Evolutionary conservation across 1,140 invertebrate genomes (phyloP).

Genomic region (Caenorhabditis briggsae): DNA sequence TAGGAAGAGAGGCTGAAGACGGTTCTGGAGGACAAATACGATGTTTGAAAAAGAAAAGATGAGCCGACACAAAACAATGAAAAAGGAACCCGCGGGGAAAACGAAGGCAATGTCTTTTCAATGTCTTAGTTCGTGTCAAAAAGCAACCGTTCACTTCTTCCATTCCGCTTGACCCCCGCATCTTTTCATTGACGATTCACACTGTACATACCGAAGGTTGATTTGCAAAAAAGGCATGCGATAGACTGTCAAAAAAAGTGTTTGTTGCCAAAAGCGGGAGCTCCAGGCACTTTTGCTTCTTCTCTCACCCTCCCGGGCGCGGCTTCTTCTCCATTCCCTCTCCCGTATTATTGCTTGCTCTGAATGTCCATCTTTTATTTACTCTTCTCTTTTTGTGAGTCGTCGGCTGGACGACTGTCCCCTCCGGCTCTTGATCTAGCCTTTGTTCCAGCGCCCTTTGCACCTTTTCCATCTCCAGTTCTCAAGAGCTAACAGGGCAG

Average conservation of each 20-base stretch:
- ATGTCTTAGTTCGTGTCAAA: slow-evolving; percentile 49
- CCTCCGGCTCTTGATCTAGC: slow-evolving; percentile 40
- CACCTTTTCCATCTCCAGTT: slow-evolving; percentile 15
- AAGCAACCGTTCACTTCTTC: slow-evolving; percentile 26
- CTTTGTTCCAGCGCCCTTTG: slow-evolving; percentile 55
- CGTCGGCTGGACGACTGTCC: slow-evolving; percentile 18
- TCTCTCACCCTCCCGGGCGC: neutral
- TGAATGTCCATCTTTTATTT: slow-evolving; percentile 50
- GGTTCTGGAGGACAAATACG: slow-evolving; percentile 49
- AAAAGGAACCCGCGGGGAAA: slow-evolving; percentile 35
- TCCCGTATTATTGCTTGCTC: neutral
- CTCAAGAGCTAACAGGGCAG: slow-evolving; percentile 37
- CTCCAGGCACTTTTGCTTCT: neutral
- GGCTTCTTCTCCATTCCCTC: slow-evolving; percentile 5
- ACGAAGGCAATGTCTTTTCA: slow-evolving; percentile 48
- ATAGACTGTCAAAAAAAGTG: slow-evolving; percentile 8
- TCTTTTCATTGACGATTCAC: neutral
- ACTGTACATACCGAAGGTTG: neutral
- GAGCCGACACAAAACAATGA: slow-evolving; percentile 50
- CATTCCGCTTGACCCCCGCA: neutral
- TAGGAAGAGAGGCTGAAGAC: neutral
- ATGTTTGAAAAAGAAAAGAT: slow-evolving; percentile 50
- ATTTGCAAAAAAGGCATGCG: slow-evolving; percentile 34
- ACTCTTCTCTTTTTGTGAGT: slow-evolving; percentile 50
- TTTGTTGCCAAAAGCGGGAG: slow-evolving; percentile 49